A percentile compares a stretch with the other conserved stretches of the same genome.
phyloP scores from a whole-genome alignment of 1,140 invertebrate species.

The Dendroctonus ponderosae region DNA sequence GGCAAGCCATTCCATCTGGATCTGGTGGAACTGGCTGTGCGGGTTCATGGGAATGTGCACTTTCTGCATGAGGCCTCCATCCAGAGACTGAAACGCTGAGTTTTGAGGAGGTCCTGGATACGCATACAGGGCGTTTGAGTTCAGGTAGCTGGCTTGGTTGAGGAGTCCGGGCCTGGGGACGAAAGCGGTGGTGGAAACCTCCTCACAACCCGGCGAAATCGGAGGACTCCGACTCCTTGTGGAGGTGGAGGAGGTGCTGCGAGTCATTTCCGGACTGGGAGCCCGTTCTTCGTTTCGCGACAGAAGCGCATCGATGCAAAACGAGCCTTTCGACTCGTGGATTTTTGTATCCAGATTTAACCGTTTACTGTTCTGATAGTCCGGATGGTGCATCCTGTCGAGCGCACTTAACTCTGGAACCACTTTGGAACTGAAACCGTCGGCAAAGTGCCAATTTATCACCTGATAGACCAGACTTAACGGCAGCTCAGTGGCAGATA shows the following conservation, averaged over 20 bases:
- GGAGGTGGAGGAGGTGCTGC: conserved; percentile 47
- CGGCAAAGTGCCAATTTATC: conserved; percentile 9
- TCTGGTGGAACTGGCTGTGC: conserved; percentile 68
- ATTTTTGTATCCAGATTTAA: conserved; percentile 48
- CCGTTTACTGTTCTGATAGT: conserved; percentile 29
- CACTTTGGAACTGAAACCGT: background rate
- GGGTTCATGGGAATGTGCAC: conserved; percentile 38
- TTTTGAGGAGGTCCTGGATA: conserved; percentile 41
- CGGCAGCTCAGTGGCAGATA: conserved; percentile 43
- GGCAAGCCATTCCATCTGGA: conserved; percentile 81
- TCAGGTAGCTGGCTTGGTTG: conserved; percentile 43
- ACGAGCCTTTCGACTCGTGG: conserved; percentile 54
- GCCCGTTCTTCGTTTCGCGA: conserved; percentile 46
- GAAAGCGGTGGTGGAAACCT: conserved; percentile 43
- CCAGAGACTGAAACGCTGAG: conserved; percentile 51
- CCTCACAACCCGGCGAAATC: conserved; percentile 53
- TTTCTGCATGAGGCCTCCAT: conserved; percentile 43
- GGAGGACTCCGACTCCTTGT: conserved; percentile 49
- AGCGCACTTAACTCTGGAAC: background rate
- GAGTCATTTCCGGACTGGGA: conserved; percentile 44
- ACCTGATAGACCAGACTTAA: conserved; percentile 13
- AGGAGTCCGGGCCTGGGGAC: conserved; percentile 47
- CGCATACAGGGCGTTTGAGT: conserved; percentile 42
- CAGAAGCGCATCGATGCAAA: conserved; percentile 68
- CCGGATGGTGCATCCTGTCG: conserved; percentile 32